A percentile compares a stretch with the other conserved stretches of the same genome.
These are phyloP conservation scores for Aurelia coerulea DNA, from an alignment of 30 jellyfish, hydroid and myxozoan genomes.

Conservation along the genomic window DNA sequence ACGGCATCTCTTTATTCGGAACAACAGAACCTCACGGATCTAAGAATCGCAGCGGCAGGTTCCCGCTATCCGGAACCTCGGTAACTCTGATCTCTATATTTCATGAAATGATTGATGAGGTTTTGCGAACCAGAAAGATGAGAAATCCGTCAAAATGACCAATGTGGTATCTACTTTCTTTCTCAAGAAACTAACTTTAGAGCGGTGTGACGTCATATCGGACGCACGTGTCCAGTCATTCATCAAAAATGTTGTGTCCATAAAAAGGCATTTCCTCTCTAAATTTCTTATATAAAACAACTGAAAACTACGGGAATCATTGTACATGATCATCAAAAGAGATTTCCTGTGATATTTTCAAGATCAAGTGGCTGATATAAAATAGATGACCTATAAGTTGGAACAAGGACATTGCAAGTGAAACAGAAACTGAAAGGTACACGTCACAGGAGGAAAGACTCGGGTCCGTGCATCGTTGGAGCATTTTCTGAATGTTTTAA, in stretches of 20 bases:
- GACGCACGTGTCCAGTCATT: constrained; percentile 25
- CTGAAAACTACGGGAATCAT: neutral
- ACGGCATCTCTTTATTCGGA: neutral
- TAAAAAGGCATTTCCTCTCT: constrained; percentile 25
- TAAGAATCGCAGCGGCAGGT: constrained; percentile 22
- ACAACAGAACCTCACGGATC: constrained; percentile 6
- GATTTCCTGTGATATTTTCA: neutral
- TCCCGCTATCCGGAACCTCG: constrained; percentile 44
- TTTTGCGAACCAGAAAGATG: constrained; percentile 11
- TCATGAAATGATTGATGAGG: constrained; percentile 58
- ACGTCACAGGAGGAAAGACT: too few relatives aligned
- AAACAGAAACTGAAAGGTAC: neutral
- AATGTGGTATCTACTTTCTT: constrained; percentile 36
- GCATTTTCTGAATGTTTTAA: too few relatives aligned
- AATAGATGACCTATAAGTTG: too few relatives aligned
- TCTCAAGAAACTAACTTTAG: constrained; percentile 3
- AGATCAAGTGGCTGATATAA: too few relatives aligned
- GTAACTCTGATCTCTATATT: constrained; percentile 30
- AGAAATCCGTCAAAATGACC: constrained; percentile 50
- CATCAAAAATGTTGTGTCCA: constrained; percentile 18
- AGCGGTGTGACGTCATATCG: constrained; percentile 15
- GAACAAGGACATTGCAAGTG: neutral
- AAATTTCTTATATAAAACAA: neutral
- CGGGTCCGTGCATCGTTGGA: too few relatives aligned
- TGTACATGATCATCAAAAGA: neutral